Base-by-base conservation (phyloP, 1,140 invertebrate species). In the Monochamus saltuarius region DNA sequence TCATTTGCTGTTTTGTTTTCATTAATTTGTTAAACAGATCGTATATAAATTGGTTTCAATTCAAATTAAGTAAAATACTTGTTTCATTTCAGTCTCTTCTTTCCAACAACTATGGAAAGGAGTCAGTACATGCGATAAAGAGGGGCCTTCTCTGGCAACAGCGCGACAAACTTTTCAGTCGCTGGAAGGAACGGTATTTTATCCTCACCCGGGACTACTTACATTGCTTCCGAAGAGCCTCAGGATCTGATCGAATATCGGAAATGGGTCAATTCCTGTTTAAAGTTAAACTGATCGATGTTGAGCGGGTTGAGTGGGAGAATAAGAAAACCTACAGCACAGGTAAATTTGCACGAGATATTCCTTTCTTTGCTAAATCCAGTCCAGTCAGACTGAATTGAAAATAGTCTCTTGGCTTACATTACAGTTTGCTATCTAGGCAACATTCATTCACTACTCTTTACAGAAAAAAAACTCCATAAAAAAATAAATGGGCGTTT, bases 261-360 rank as follows among this genome's bases (percentile, higher is more conserved):
- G 85, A 87, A 69, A 87, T 88, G 86, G 86, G 86, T 51, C 83
- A 84, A 67, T 88, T 87, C 72, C 81, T 87, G 54, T 87, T 86
- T 75, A 87, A 87, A 80, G 84, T 87, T 47, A 85, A 86, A 73
- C 72, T 87, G 59, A 83, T 84, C 38, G 85, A 86, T 68, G 81
- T 87, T 38, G 84, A 86, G 66, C 81, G 79, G 66, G 82, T 87
- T 40, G 83, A 85, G 73, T 87, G 85, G 85, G 78, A 83, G 34
- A 84, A 83, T 71, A 80, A 81, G 56, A 83, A 80, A 67, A 84
- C 77, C 50, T 85, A 82, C 73, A 85, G 79, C 74, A 80, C 77
- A 22, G 53, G 53, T 56, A 34, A 45, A 42, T 56, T 42, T 42
- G 1, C n/a, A 42, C 11, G n/a, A 6, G 22, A 29, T 29, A 3